Conservation (phyloP, 2,888 invertebrate species). For the Chrysodeixis includens region DNA sequence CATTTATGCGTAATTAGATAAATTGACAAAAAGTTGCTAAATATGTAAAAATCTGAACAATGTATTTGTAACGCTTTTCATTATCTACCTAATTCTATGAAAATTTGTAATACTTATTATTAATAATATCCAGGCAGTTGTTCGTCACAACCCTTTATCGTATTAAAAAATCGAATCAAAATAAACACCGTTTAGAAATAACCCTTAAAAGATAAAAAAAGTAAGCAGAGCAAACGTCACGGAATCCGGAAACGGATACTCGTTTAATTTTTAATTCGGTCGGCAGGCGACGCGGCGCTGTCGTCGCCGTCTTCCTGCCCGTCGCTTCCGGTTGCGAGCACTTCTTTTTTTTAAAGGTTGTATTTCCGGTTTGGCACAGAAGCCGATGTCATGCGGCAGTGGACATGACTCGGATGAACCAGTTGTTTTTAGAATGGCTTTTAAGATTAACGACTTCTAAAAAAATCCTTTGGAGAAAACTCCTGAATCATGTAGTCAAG, state of each 20-base stretch:
- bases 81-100: too few relatives aligned
- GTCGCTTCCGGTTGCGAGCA: constrained; percentile 82
- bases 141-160: not conserved
- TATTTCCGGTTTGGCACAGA: constrained; percentile 83
- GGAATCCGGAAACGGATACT: constrained; percentile 85
- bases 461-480: not conserved
- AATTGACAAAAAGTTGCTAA: too few relatives aligned
- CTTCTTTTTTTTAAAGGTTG: constrained; percentile 83
- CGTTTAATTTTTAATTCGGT: constrained; percentile 87
- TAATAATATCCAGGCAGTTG: too few relatives aligned
- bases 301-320: constrained; percentile 86
- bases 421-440: constrained; percentile 24
- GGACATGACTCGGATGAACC: constrained; percentile 64
- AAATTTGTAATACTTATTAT: too few relatives aligned
- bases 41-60: too few relatives aligned
- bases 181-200: constrained; percentile 47
- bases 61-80: too few relatives aligned
- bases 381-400: constrained; percentile 73
- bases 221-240: constrained; percentile 72
- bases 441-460: not conserved
- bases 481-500: too few relatives aligned
- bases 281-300: constrained; percentile 81
- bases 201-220: constrained; percentile 46
- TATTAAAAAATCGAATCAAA: constrained; percentile 24
- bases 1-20: too few relatives aligned